Base-by-base conservation (phyloP, 2,888 invertebrate species). In the Meganola albula region DNA sequence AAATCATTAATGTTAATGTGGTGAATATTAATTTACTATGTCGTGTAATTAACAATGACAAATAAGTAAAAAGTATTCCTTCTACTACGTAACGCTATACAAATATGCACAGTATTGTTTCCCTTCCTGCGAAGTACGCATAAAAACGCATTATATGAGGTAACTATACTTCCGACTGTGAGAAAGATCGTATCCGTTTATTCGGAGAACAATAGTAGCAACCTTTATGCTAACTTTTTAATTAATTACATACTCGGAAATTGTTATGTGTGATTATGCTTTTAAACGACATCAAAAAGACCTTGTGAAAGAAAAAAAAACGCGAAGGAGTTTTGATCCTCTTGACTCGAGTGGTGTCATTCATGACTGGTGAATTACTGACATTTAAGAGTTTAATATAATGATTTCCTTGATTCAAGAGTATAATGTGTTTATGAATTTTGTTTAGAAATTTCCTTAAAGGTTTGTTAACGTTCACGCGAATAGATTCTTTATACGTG, bases 161-260 rank as follows among this genome's bases (percentile, higher is more conserved):
- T 53, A 56, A 53, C 32, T 18, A 33, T 11, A 32, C 54, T 53
- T 57, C 53, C 50, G 57, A 48, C 33, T 32, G 50, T 53, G 53
- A 39, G 53, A 53, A 53, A 38, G 30, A 35, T 44, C 33, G 36
- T 53, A 57, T 49, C 53, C 54, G 54, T n/a, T 18, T 10, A 52
- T 34, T 1, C 13, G 10, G n/a, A 24, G 34, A 57, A 53, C 58
- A 53, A 53, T 53, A 43, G 47, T 5, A 25, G 31, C 31, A 38
- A 45, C 38, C 26, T 37, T 11, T 34, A 20, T 27, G 25, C 31
- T 37, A 34, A 34, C 27, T 41, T 52, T 34, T 44, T 43, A 50
- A 53, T 38, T 46, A 43, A 44, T 30, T 29, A 10, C 26, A 7
- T n/a, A n/a, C 3, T 25, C 31, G 46, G 40, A 53, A 32, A 39